Base-by-base conservation (phyloP, 35 echinoderm and acorn worm species). In the Lytechinus pictus region DNA sequence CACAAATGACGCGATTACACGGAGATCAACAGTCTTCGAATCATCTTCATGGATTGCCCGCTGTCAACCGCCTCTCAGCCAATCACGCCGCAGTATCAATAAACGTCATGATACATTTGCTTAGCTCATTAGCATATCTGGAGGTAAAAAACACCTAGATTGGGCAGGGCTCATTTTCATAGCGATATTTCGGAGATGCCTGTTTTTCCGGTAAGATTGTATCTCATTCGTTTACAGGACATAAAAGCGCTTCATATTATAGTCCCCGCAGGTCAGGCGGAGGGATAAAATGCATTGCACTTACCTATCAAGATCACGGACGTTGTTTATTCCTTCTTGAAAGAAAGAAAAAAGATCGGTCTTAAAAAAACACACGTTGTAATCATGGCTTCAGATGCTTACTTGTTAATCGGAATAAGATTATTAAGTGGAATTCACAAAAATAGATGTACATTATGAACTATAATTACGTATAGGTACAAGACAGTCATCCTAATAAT, bases 1-100 rank as follows among this genome's bases (percentile, higher is more conserved):
- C 88, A 90, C 88, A 90, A 90, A 90, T 90, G 88, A 90, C 88
- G 88, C 88, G 88, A 90, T 90, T 90, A 90, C 88, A 90, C 88
- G 52, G 88, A 54, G 88, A 90, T 90, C 88, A 90, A 90, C 88
- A 90, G 88, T 90, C 88, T 90, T 90, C 88, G 88, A 90, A 90
- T 90, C 88, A 90, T 90, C 88, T 90, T 90, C 88, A 52, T 90
- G 88, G 29, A 54, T 90, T 14, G 88, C 88, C 88, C 88, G 29
- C 29, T 90, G 88, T 44, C 88, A 54, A 54, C 88, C 29, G 52
- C 52, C 29, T 54, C 88, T 90, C 52, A 90, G 28, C 88, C 88
- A 90, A 90, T 90, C 88, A 90, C 88, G 88, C 28, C 27, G 9
- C 28, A 54, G 52, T 90, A 54, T 90, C 29, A 28, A 21, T 14